Evolutionary conservation across 2,113 vertebrate genomes (phyloP).

Genomic region (Malaclemys terrapin): DNA sequence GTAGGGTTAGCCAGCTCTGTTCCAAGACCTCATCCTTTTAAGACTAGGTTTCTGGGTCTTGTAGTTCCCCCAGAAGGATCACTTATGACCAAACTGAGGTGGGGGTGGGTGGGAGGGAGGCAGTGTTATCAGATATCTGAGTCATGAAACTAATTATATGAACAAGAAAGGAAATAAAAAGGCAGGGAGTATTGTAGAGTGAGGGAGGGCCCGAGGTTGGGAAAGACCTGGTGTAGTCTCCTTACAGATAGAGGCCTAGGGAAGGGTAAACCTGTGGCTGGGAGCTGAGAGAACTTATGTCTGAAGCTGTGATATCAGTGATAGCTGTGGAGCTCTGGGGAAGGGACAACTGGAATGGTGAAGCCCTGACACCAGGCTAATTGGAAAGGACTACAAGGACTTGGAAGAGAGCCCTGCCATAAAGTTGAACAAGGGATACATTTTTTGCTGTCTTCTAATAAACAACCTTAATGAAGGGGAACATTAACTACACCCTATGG

Average conservation of each 20-base stretch:
- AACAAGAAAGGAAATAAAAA: not conserved
- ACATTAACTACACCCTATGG: not conserved
- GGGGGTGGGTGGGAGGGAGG: not conserved
- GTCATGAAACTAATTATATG: not conserved
- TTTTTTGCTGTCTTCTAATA: not conserved
- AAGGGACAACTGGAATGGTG: not conserved
- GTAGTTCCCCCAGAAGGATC: not conserved
- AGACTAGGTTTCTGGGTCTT: not conserved
- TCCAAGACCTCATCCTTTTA: not conserved
- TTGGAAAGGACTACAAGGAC: not conserved
- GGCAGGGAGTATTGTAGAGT: not conserved
- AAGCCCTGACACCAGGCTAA: not conserved
- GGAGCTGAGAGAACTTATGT: no score
- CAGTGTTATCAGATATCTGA: not conserved
- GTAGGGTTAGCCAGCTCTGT: not conserved
- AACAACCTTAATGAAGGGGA: not conserved
- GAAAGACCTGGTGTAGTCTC: no score
- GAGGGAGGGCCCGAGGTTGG: no score
- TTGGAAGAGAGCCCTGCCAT: not conserved
- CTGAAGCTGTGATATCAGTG: no score
- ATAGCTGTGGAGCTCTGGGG: no score
- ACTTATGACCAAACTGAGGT: no score
- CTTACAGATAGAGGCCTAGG: no score
- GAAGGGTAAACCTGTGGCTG: no score
- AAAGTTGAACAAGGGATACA: not conserved